Base-by-base conservation (phyloP, 2,888 invertebrate species). In the Hyalella azteca region DNA sequence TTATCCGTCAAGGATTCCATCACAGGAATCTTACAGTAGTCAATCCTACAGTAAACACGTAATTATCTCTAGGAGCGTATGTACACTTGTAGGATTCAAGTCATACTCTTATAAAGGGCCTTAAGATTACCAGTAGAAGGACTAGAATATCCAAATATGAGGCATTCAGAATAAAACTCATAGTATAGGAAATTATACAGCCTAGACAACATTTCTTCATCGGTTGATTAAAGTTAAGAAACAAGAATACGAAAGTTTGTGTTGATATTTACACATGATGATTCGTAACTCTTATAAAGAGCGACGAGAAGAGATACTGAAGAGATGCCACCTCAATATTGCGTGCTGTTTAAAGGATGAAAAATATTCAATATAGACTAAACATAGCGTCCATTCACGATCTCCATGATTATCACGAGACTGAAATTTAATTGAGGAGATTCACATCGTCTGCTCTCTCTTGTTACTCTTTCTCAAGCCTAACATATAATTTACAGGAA, bases 21-120 rank as follows among this genome's bases (percentile, higher is more conserved):
- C n/a, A n/a, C n/a, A n/a, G n/a, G n/a, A n/a, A n/a, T n/a, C n/a
- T n/a, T n/a, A n/a, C n/a, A n/a, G n/a, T n/a, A n/a, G n/a, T n/a
- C 26, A 29, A 54, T 29, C 54, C 26, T 22, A 54, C 26, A 26
- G 54, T 54, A 54, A 54, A 54, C 54, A 54, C 29, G 29, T 54
- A 54, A 22, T 22, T 54, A 15, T 54, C 36, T 36, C 66, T 66
- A 66, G 32, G 66, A 66, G 66, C 66, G 66, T 66, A 66, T 66
- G 32, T 66, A 66, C 66, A 66, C n/a, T 36, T 36, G 39, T 66
- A 36, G n/a, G 36, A 22, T 36, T 32, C 19, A 32, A 19, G 36
- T 66, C 32, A 9, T 66, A 29, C 32, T 39, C 29, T 36, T 29
- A 66, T 66, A 66, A 66, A 66, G 66, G 66, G 9, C 66, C 66